These are phyloP conservation scores for Hyalella azteca DNA, from an alignment of 2,888 invertebrate species.

Conservation along the genomic window DNA sequence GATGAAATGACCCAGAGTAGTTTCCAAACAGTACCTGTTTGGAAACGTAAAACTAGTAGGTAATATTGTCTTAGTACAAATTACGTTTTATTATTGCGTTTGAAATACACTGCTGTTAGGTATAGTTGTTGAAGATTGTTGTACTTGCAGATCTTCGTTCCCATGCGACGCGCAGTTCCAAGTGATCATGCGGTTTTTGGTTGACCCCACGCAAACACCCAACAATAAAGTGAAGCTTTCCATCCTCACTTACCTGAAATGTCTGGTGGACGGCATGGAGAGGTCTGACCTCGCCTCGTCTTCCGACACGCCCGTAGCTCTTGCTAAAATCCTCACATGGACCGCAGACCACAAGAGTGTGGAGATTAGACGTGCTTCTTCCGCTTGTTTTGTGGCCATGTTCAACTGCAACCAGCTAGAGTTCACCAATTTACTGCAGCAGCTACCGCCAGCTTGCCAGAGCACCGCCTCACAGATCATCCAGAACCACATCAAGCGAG, in stretches of 20 bases:
- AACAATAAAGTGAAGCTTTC: constrained; percentile 71
- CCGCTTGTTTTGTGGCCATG: constrained; percentile 76
- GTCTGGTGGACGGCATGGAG: constrained; percentile 58
- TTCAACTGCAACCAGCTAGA: constrained; percentile 91
- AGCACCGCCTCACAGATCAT: constrained; percentile 60
- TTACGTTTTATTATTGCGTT: too few relatives aligned
- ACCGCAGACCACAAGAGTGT: constrained; percentile 74
- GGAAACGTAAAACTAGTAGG: background rate
- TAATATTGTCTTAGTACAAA: background rate
- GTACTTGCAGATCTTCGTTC: constrained; percentile 69
- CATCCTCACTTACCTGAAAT: constrained; percentile 64
- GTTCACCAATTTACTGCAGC: constrained; percentile 75
- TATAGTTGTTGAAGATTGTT: too few relatives aligned
- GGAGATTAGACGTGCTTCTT: constrained; percentile 71
- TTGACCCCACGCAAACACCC: constrained; percentile 91
- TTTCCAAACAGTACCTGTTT: too few relatives aligned
- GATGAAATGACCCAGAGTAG: too few relatives aligned
- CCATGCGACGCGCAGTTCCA: constrained; percentile 70
- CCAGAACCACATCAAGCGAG: constrained; percentile 56
- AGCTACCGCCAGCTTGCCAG: constrained; percentile 60
- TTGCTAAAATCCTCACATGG: constrained; percentile 76
- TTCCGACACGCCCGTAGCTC: constrained; percentile 66
- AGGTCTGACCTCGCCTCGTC: constrained; percentile 51
- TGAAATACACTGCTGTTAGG: too few relatives aligned
- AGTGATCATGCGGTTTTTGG: constrained; percentile 75